These are phyloP conservation scores for Lithosia quadra DNA, from an alignment of 2,888 invertebrate species.

Conservation along the genomic window DNA sequence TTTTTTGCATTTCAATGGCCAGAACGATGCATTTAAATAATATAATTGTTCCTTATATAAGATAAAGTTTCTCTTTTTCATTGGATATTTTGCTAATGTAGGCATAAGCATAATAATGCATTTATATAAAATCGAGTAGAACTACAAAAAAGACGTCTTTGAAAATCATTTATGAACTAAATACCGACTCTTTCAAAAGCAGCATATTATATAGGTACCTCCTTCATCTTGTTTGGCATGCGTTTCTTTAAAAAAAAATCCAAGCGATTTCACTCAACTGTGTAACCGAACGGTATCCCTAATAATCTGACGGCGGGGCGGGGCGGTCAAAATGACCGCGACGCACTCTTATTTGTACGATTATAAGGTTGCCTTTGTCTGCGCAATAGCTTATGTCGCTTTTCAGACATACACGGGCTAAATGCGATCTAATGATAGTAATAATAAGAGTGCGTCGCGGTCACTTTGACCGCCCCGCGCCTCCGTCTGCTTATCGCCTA, in stretches of 20 bases:
- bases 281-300: too few species aligned
- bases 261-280: too few species aligned
- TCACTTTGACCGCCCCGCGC: too few species aligned
- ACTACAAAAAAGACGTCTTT: neutral
- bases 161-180: neutral
- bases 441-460: too few species aligned
- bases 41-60: conserved; percentile 69
- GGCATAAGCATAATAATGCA: conserved; percentile 70
- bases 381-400: too few species aligned
- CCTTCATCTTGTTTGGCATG: neutral
- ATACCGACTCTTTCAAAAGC: neutral
- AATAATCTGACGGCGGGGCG: too few species aligned
- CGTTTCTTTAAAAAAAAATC: neutral
- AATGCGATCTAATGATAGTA: too few species aligned
- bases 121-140: conserved; percentile 52
- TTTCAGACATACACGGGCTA: too few species aligned
- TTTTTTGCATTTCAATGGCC: conserved; percentile 55
- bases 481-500: too few species aligned
- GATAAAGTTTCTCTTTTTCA: conserved; percentile 59
- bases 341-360: too few species aligned
- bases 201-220: neutral
- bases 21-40: conserved; percentile 71
- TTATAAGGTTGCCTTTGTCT: too few species aligned
- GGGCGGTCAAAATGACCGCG: too few species aligned
- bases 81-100: conserved; percentile 67